phyloP scores from a whole-genome alignment of 2,113 vertebrate genomes.

The Chionomys nivalis region DNA sequence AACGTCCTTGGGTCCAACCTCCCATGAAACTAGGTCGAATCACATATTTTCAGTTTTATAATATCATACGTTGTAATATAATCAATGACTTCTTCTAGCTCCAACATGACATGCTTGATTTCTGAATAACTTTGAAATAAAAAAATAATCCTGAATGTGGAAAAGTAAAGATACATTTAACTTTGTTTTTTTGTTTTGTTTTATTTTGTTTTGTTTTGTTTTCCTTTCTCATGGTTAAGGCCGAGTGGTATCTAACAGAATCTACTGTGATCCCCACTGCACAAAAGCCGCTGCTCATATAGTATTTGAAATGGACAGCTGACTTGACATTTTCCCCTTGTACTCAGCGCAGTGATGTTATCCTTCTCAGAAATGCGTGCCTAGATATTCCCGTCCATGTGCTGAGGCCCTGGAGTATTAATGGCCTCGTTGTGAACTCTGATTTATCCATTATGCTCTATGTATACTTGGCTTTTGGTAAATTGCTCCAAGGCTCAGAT shows the following conservation, averaged over 20 bases:
- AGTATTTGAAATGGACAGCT: background rate
- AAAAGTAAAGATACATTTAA: background rate
- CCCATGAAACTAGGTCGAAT: background rate
- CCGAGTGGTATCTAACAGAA: background rate
- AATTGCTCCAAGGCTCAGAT: background rate
- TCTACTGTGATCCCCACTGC: background rate
- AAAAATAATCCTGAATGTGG: background rate
- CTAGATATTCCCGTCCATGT: background rate
- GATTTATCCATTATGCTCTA: background rate
- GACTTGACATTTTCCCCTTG: background rate
- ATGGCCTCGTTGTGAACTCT: background rate
- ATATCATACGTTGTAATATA: background rate
- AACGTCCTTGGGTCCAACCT: background rate
- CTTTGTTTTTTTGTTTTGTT: background rate
- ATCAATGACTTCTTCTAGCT: background rate
- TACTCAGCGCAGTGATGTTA: background rate
- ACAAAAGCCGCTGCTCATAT: background rate
- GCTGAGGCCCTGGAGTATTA: background rate
- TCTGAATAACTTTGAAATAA: background rate
- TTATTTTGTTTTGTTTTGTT: background rate
- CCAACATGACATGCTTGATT: background rate
- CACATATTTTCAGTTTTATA: background rate
- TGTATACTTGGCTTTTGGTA: background rate
- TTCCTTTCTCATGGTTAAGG: background rate
- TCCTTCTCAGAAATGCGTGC: background rate